Evolutionary conservation across 2,888 invertebrate genomes (phyloP), one percentile per base, ranked within the genome.

Genomic region (Trichacis sp.): DNA sequence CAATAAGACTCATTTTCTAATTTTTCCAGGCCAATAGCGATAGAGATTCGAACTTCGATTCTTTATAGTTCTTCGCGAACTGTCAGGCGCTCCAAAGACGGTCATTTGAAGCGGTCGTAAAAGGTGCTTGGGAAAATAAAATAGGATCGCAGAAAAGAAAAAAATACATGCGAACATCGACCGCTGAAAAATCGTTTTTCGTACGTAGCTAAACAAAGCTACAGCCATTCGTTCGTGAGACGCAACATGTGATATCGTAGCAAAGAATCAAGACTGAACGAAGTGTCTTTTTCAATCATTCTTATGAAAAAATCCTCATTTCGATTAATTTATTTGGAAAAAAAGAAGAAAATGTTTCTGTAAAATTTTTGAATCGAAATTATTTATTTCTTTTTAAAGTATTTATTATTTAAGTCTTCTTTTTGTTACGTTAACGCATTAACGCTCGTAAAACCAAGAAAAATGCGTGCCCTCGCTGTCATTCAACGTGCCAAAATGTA

Each of bases 41-140:
- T 72, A 78, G 83, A 59, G 84, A 84, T 57, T 84, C 84, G n/a
- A 84, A 84, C 66, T 84, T 84, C 58, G 84, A 84, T 68, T 84
- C 84, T 53, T 73, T 84, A 56, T 84, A 79, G 71, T 58, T 61
- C 62, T 38, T 59, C 20, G 57, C 48, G 46, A 45, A 30, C 42
- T 54, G 61, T 61, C 49, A 30, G 51, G 24, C n/a, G 24, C 12
- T 46, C 33, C 4, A 48, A 15, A 48, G 59, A 9, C 36, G 20
- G 29, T 46, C 30, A 36, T 9, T 8, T 36, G 53, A 43, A 48
- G 43, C 43, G 29, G 4, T 15, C 14, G 3, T 4, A 17, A 17
- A 42, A 15, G 42, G 15, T 42, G 17, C 15, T 42, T 42, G 12
- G n/a, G 15, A 14, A 42, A 2, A 15, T 15, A 2, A 42, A 42